A percentile compares a stretch with the other conserved stretches of the same genome.
Evolutionary conservation across 2,797 vertebrate genomes (phyloP).

Genomic region (Chiloscyllium punctatum): DNA sequence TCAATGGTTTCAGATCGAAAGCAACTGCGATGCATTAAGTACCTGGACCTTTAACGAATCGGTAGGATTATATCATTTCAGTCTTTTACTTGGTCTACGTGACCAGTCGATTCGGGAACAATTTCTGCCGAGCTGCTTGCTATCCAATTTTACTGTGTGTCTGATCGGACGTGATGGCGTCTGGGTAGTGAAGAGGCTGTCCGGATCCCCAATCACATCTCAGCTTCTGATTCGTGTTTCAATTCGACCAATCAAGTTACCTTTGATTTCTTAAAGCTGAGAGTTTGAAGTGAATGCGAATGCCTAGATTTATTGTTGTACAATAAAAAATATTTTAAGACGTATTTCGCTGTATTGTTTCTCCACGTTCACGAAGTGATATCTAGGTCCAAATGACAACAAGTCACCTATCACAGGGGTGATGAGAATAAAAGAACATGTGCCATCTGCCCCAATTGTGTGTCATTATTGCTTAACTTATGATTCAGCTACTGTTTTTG

Average conservation of each 20-base stretch:
- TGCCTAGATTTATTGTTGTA: not conserved
- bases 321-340: not conserved
- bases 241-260: slow-evolving; percentile 37
- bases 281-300: too few species aligned
- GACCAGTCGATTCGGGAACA: too few species aligned
- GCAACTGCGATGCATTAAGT: not conserved
- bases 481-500: too few species aligned
- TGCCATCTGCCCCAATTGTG: too few species aligned
- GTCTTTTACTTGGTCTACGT: not conserved
- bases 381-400: not conserved
- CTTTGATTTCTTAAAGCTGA: not conserved
- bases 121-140: not conserved
- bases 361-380: not conserved
- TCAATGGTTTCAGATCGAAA: too few species aligned
- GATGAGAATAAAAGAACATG: not conserved
- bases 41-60: not conserved
- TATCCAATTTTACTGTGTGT: not conserved
- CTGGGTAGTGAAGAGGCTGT: not conserved
- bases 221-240: not conserved
- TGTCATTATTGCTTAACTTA: not conserved
- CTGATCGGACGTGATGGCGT: not conserved
- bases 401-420: too few species aligned
- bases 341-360: not conserved
- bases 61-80: not conserved
- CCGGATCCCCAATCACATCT: not conserved